Evolutionary conservation across 2,888 invertebrate species (phyloP), one percentile per base, ranked within the genome.

Genomic region (Nineta flava): DNA sequence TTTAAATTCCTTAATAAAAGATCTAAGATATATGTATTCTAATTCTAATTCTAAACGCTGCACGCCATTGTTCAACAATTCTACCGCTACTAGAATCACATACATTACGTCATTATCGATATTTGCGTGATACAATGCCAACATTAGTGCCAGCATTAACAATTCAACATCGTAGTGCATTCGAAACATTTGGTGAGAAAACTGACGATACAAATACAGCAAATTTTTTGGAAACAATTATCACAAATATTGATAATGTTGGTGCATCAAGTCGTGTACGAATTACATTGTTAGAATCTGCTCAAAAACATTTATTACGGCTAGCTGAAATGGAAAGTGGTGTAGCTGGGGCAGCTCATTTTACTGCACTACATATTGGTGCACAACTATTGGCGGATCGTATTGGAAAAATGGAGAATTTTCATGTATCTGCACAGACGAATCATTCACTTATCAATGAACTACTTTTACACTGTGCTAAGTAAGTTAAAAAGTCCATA

Each of bases 11-110:
- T 35, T 47, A 35, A 31, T 38, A 13, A 38, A 32, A 13, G 16
- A 16, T 40, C 19, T 15, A n/a, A 77, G 83, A 91, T 69, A 83
- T 95, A 54, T 91, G 91, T 60, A 82, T 93, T 7, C 68, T 99
- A 51, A 87, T 97, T 55, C 69, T 97, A 59, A 86, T 97, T 26
- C 80, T 97, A 60, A 99, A 96, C 69, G 95, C 96, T 10, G 95
- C 96, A 0, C 80, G 85, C 56, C 81, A 85, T 62, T 86, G 91
- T 62, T 83, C 87, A 46, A 88, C 94, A 12, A 92, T 97, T 75
- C 72, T 88, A 53, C 86, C 93, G 7, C 72, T 97, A 48, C 84
- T 99, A 62, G 94, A 95, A 50, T 87, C 92, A 54, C 91, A 94
- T 63, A 92, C 92, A 0, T 72, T 87, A 49, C 82, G 91, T 49